Evolutionary conservation across 2,888 invertebrate species (phyloP), one percentile per base, ranked within the genome.

Genomic region (Atherix ibis): DNA sequence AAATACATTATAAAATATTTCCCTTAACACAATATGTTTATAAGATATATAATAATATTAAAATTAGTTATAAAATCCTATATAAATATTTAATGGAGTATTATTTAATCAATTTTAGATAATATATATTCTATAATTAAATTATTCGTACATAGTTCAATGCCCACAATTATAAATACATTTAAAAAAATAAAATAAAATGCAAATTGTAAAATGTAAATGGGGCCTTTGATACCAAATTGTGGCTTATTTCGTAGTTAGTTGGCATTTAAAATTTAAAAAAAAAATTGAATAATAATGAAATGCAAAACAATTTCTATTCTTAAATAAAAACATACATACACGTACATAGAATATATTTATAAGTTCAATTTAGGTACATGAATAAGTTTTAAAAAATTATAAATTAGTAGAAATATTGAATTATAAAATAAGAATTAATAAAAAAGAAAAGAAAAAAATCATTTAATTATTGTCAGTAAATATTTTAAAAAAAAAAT

Each of bases 151-250:
- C n/a, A n/a, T n/a, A n/a, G n/a, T n/a, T n/a, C n/a, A n/a, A n/a
- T n/a, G n/a, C n/a, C n/a, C n/a, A n/a, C n/a, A n/a, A n/a, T n/a
- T n/a, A n/a, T n/a, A n/a, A n/a, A n/a, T n/a, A n/a, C n/a, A n/a
- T n/a, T n/a, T 35, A 12, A 25, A 27, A 24, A 27, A 17, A 29
- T 24, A 12, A 25, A 28, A 32, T 13, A 32, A 35, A 30, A 31
- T 12, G 22, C 27, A 12, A 27, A 18, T 19, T 14, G 34, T 35
- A 35, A 40, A 17, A 37, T 37, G 35, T 27, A 33, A 37, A 36
- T 43, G 53, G 50, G 55, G 54, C 53, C 55, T 56, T 54, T 36
- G 40, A 48, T 50, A 56, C 57, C 57, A 52, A 50, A 53, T 46
- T 46, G 57, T 56, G 56, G 52, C 56, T 56, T 56, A 50, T 29